Conservation (phyloP, 2,113 vertebrate species). For the Chlorodrepanis virens region DNA sequence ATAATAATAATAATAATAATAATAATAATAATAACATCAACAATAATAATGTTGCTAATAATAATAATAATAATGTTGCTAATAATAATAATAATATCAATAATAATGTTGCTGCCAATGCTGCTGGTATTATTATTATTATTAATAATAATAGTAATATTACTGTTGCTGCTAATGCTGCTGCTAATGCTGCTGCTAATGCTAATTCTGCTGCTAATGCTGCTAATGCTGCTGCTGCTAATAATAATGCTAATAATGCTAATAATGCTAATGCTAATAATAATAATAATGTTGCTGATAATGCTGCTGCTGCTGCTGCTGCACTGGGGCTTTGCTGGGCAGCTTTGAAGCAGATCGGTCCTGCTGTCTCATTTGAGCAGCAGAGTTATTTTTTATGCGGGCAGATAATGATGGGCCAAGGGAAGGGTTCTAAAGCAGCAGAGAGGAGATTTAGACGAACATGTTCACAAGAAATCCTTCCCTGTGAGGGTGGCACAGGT, state of each 20-base stretch:
- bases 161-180: too few relatives aligned
- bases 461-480: background rate
- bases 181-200: background rate
- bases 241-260: too few relatives aligned
- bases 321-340: accelerated
- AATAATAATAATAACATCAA: too few relatives aligned
- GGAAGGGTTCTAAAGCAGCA: background rate
- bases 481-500: background rate
- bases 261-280: too few relatives aligned
- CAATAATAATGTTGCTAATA: too few relatives aligned
- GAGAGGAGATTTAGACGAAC: background rate
- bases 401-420: background rate
- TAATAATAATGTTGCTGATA: background rate
- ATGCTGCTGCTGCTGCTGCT: background rate
- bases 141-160: too few relatives aligned
- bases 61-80: too few relatives aligned
- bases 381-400: background rate
- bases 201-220: too few relatives aligned
- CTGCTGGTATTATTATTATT: too few relatives aligned
- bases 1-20: too few relatives aligned
- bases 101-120: background rate
- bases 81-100: too few relatives aligned
- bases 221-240: too few relatives aligned
- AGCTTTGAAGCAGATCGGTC: background rate
- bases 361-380: background rate